Evolutionary conservation across 2,113 vertebrate species (phyloP), one percentile per base, ranked within the genome.

Genomic region (Tragelaphus strepsiceros): DNA sequence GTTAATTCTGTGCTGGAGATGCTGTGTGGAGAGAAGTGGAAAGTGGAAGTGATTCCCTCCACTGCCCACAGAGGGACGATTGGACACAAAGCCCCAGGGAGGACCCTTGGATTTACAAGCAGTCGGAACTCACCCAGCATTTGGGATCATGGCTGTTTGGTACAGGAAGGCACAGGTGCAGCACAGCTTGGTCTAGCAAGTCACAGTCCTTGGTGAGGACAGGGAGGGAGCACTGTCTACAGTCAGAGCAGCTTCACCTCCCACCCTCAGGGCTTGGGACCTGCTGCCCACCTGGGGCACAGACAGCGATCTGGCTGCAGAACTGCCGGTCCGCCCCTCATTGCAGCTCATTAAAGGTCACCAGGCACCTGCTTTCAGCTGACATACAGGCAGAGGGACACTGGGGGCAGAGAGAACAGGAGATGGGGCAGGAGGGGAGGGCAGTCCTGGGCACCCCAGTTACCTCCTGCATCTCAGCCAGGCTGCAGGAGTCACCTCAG

Each of bases 381-480:
- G 62, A 67, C 7, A 2, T 32, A 30, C 0, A 1, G 2, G 32
- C 28, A 19, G 19, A 13, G 35, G 54, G 30, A 1, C 12, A 7
- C 62, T 3, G 17, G 2, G 16, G 56, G 43, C 61, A 74, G 67
- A 77, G 77, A n/a, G 82, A 58, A 43, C 3, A 2, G 7, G 35
- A 26, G 56, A 13, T 4, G 1, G 51, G 39, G 22, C 5, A 3
- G 54, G 35, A 39, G 21, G 43, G 35, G 13, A 46, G 26, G 35
- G 56, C 4, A 6, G 17, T 43, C 32, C 24, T n/a, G 13, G 80
- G 61, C 35, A 3, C 30, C n/a, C 53, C 51, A 26, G 15, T 30
- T 67, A 30, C 11, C 28, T 24, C 39, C 11, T 54, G 51, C 12
- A 0, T 39, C 24, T 59, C 30, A 4, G 3, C 6, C 24, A 17